A percentile compares a stretch with the other conserved stretches of the same genome.
Evolutionary conservation across 2,888 invertebrate species (phyloP).

Genomic region (Clivina fossor): DNA sequence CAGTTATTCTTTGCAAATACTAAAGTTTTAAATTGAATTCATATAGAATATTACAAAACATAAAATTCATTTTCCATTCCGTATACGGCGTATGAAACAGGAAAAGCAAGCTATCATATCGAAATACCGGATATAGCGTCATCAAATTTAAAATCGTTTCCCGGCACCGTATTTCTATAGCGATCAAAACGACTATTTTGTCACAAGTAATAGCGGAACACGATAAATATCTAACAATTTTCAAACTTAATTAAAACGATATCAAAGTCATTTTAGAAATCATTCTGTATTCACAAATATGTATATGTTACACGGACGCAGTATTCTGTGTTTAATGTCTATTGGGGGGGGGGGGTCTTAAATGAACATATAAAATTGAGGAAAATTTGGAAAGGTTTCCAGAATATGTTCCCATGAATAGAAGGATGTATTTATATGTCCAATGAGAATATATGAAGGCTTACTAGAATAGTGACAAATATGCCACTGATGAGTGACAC

Average conservation of each 20-base stretch:
- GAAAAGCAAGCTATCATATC: not conserved
- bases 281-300: too few species aligned
- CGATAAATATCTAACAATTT: conserved; percentile 14
- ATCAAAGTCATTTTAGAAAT: conserved; percentile 13
- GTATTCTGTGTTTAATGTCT: not conserved
- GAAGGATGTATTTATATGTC: not conserved
- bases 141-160: not conserved
- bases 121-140: too few species aligned
- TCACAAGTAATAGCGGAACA: not conserved
- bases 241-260: conserved; percentile 13
- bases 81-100: not conserved
- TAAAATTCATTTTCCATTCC: not conserved
- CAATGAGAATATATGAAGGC: too few species aligned
- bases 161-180: not conserved
- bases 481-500: too few species aligned
- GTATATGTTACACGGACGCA: too few species aligned
- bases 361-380: conserved; percentile 2
- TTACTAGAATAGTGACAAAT: too few species aligned
- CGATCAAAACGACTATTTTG: not conserved
- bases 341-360: not conserved
- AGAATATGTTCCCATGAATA: not conserved
- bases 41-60: not conserved
- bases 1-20: too few species aligned
- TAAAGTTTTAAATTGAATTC: not conserved
- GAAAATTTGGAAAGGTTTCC: conserved; percentile 8